Percentiles rank a stretch among this genome's conserved stretches.
Conservation (phyloP, 2,888 invertebrate species). For the Frankliniella fusca region DNA sequence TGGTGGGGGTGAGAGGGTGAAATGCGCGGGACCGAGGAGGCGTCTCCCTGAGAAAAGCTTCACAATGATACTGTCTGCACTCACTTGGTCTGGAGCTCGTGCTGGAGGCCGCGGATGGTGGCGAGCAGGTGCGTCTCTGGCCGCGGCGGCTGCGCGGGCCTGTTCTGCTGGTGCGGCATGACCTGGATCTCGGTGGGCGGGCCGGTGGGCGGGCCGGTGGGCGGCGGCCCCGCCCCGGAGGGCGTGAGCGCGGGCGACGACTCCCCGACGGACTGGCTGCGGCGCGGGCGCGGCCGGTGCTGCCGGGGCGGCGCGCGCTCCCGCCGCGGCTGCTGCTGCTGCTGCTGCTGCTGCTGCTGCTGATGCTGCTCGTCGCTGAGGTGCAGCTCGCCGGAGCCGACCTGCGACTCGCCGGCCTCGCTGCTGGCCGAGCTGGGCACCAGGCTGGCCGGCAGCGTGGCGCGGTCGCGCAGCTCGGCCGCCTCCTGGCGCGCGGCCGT, state of each 20-base stretch:
- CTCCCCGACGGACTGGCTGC: slow-evolving; percentile 14
- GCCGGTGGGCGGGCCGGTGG: slow-evolving; percentile 48
- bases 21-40: too few relatives aligned
- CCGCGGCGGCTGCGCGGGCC: slow-evolving; percentile 45
- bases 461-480: slow-evolving; percentile 43
- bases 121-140: slow-evolving; percentile 69
- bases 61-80: not conserved
- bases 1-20: too few relatives aligned
- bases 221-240: slow-evolving; percentile 45
- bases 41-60: too few relatives aligned
- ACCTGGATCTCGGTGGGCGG: slow-evolving; percentile 53
- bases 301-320: not conserved
- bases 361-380: slow-evolving; percentile 51
- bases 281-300: not conserved
- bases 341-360: slow-evolving; percentile 30
- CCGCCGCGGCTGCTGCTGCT: not conserved
- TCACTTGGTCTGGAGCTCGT: slow-evolving; percentile 63
- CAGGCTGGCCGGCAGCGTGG: slow-evolving; percentile 38
- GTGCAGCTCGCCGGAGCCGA: slow-evolving; percentile 51
- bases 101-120: slow-evolving; percentile 72
- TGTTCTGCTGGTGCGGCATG: slow-evolving; percentile 53
- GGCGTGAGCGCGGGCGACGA: not conserved
- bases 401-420: slow-evolving; percentile 47
- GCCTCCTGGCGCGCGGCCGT: slow-evolving; percentile 47
- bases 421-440: slow-evolving; percentile 46